These are phyloP conservation scores for Chrysotoxum bicinctum DNA, from an alignment of 2,888 invertebrate genomes.

Conservation along the genomic window DNA sequence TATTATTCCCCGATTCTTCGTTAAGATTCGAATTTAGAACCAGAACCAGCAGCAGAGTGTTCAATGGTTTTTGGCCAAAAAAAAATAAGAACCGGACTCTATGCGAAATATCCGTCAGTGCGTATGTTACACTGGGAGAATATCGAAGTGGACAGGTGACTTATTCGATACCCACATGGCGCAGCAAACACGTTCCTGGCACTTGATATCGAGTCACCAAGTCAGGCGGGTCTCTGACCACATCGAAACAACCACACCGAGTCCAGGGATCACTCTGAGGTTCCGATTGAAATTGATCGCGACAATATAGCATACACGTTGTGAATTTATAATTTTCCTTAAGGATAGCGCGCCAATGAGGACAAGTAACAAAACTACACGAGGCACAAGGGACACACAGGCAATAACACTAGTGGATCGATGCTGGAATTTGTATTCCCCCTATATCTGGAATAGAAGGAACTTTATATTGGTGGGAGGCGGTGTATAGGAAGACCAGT, in stretches of 20 bases:
- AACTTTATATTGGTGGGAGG: neutral
- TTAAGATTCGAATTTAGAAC: neutral
- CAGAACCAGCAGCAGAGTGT: neutral
- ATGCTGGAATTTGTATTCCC: slow-evolving; percentile 31
- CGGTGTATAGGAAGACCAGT: neutral
- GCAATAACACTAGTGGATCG: slow-evolving; percentile 40
- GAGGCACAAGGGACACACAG: neutral
- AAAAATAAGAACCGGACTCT: slow-evolving; percentile 60
- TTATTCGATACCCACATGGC: slow-evolving; percentile 71
- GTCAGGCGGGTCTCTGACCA: slow-evolving; percentile 12
- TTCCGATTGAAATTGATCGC: slow-evolving; percentile 71
- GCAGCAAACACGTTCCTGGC: slow-evolving; percentile 62
- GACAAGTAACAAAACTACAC: slow-evolving; percentile 24
- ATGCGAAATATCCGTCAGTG: slow-evolving; percentile 68
- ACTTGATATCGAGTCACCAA: slow-evolving; percentile 12
- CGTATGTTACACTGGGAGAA: slow-evolving; percentile 56
- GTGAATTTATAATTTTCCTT: slow-evolving; percentile 70
- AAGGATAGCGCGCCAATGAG: slow-evolving; percentile 68
- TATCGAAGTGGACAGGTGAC: slow-evolving; percentile 71
- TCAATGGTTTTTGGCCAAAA: neutral
- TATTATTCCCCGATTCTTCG: slow-evolving; percentile 46
- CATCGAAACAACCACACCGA: neutral
- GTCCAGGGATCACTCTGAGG: slow-evolving; percentile 57
- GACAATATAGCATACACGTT: slow-evolving; percentile 73
- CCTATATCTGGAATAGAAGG: neutral